phyloP scores from a whole-genome alignment of 2,888 invertebrate species.

The Doris montereyensis region DNA sequence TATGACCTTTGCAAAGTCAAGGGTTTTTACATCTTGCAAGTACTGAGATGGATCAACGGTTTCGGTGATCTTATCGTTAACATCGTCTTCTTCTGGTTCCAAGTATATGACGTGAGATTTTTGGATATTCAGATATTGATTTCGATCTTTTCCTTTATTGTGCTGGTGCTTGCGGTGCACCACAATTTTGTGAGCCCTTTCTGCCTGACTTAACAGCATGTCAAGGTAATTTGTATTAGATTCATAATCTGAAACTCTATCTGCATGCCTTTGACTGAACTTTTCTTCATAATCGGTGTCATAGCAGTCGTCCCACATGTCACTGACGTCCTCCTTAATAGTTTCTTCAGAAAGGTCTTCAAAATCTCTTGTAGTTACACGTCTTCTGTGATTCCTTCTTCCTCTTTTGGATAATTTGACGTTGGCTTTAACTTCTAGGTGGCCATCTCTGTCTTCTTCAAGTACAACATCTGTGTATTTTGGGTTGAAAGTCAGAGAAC shows the following conservation, averaged over 20 bases:
- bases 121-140: too few relatives aligned
- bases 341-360: background rate
- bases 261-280: too few relatives aligned
- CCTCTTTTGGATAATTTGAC: background rate
- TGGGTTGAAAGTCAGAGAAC: slow-evolving; percentile 47
- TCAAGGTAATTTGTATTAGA: too few relatives aligned
- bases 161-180: too few relatives aligned
- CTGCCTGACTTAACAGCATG: too few relatives aligned
- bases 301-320: slow-evolving; percentile 7
- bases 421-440: slow-evolving; percentile 12
- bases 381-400: slow-evolving; percentile 13
- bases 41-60: background rate
- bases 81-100: background rate
- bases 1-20: slow-evolving; percentile 27
- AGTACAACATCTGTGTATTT: slow-evolving; percentile 37
- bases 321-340: background rate
- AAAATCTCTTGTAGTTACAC: background rate
- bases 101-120: slow-evolving; percentile 41
- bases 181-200: too few relatives aligned
- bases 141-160: too few relatives aligned
- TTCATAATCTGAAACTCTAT: too few relatives aligned
- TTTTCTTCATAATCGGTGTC: too few relatives aligned
- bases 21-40: background rate
- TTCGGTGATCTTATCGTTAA: background rate
- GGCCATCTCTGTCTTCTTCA: background rate